Base-by-base conservation (phyloP, 2,888 invertebrate genomes). In the Thyatira batis region DNA sequence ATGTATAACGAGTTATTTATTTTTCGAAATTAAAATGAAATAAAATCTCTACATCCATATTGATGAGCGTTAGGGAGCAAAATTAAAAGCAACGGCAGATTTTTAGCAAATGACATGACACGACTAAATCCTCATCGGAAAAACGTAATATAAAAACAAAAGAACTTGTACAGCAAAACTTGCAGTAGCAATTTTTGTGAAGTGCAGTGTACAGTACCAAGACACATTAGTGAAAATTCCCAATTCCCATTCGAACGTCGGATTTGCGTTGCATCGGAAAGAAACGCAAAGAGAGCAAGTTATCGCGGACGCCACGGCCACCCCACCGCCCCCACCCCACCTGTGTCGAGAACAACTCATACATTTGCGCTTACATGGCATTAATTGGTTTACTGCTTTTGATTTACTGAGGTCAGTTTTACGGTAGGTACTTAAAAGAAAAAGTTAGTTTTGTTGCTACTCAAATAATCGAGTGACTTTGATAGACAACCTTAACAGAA, bases 221-320 rank as follows among this genome's bases (percentile, higher is more conserved):
- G 66, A 69, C 73, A 75, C 78, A 85, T 83, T 82, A 80, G 73
- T 73, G 75, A 79, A 85, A 78, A 84, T 82, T 80, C 78, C 57
- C 84, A 78, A 84, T 85, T 83, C 74, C 82, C 75, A 83, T 82
- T 74, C 68, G 69, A 69, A 65, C 73, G 76, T 74, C 74, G 80
- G 81, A 85, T 88, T 87, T 87, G 87, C 87, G 86, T 85, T 79
- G 84, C 85, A 82, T 77, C 77, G 81, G 82, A 82, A 87, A 89
- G 87, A 85, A 86, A 85, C 72, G 80, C 76, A 85, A 88, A 88
- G 84, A 85, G 83, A 86, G 73, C 80, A 81, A 82, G 76, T 69
- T 53, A 46, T 49, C 33, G 13, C 44, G 45, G 33, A 46, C 48
- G 28, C 49, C 64, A 58, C 66, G 54, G 61, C 52, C 65, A 58